Evolutionary conservation across 2,113 vertebrate species (phyloP), one percentile per base, ranked within the genome.

Genomic region (Leucosticte australis): DNA sequence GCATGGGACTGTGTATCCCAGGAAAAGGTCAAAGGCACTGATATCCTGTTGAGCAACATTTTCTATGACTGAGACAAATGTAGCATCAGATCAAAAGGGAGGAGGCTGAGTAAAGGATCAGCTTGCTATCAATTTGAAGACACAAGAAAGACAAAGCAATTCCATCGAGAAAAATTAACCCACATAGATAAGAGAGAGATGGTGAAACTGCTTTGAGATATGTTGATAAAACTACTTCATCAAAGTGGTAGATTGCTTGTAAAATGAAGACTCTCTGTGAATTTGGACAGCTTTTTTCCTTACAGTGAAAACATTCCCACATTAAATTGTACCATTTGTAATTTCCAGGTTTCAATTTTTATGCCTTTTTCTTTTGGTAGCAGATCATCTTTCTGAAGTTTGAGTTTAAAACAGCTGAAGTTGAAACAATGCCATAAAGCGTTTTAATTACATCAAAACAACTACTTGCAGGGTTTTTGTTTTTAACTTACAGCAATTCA

Each of bases 21-120:
- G 91, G 96, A 92, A 92, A 93, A 97, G 95, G 96, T 95, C 92
- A 97, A 94, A 97, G 96, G 84, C 83, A 69, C 88, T 89, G 93
- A 89, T 91, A 96, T 95, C 97, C 95, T 91, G 96, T 91, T 95
- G 76, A 64, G 96, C 96, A 97, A 97, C 96, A 97, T 97, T 97
- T 97, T 97, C 96, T 89, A 24, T 57, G 96, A 63, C 92, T 95
- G 96, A 96, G 95, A 94, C 88, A 84, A 95, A 95, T 87, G 93
- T 3, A 96, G 60, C 94, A 96, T 86, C 94, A 92, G 97, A 97
- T 97, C 94, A 96, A 89, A 95, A 96, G 87, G 57, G 84, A 95
- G 79, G 24, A 89, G 91, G 87, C 24, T 83, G 84, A 94, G 93
- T 37, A 68, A 80, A 91, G 83, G 79, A 94, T 96, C 90, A 91